Base-by-base conservation (phyloP, 2,888 invertebrate species). In the Cloeon dipterum region DNA sequence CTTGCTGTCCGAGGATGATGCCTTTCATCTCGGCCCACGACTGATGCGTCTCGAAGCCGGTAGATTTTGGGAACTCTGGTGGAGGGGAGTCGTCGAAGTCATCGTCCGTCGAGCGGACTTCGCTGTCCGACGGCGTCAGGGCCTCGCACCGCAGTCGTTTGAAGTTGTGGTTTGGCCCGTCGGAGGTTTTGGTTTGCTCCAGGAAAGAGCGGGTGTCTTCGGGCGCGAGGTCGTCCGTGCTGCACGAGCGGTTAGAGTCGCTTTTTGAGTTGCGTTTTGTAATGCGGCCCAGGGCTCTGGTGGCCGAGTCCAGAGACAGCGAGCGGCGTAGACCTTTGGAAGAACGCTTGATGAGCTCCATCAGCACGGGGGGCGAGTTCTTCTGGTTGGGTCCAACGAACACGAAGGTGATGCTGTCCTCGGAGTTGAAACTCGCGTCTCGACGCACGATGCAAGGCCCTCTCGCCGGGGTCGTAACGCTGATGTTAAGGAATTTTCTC, bases 371-470 rank as follows among this genome's bases (percentile, higher is more conserved):
- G 5, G 38, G 38, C 3, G 38, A 33, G 10, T 26, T 26, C 7
- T 29, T 20, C 8, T 26, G 26, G 5, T 37, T 17, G 4, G 40
- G 40, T 14, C 42, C 42, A 3, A 42, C 36, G 20, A 40, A 42
- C 8, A 42, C 42, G 32, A 40, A 42, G 10, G 42, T 42, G 26
- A 42, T 42, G 33, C 42, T 42, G 26, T 42, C 42, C 20, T 42
- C 42, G 4, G 42, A 42, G 3, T 38, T 32, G 10, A 37, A 37
- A 13, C 33, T 26, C 3, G 38, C 26, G 23, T 35, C 37, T 5
- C 16, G 29, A 7, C n/a, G 29, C 11, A n/a, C 29, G 7, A 29
- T 29, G 14, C 29, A 14, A 8, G 29, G 13, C 8, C 13, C 29
- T 8, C 29, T n/a, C 14, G 29, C 16, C 5, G 29, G 29, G 7